These are phyloP conservation scores for Arnoldichthys spilopterus DNA, from an alignment of 2,797 vertebrate species.

Conservation along the genomic window DNA sequence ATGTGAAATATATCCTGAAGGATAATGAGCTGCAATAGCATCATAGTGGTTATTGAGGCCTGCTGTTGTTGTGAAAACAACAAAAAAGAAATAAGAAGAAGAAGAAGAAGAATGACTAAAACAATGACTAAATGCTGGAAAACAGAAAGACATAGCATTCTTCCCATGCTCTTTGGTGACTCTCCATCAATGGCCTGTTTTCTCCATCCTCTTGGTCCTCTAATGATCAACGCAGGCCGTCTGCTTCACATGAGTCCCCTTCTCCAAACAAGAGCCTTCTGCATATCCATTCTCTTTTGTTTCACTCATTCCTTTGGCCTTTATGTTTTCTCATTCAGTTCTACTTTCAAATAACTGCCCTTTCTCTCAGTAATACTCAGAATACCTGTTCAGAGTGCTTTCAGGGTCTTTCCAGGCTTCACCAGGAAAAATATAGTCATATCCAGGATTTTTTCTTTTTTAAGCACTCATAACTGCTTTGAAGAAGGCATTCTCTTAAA, in stretches of 20 bases:
- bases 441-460: neutral
- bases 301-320: slow-evolving; percentile 64
- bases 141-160: slow-evolving; percentile 52
- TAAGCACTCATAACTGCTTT: neutral
- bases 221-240: slow-evolving; percentile 77
- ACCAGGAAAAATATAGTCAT: slow-evolving; percentile 2
- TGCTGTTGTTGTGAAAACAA: too few relatives aligned
- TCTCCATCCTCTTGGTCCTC: slow-evolving; percentile 62
- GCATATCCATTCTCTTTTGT: slow-evolving; percentile 69
- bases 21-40: too few relatives aligned
- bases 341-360: slow-evolving; percentile 63
- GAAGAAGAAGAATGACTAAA: neutral
- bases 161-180: slow-evolving; percentile 50
- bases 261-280: slow-evolving; percentile 53
- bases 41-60: too few relatives aligned
- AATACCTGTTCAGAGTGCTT: slow-evolving; percentile 63
- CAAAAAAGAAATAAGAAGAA: neutral
- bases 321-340: slow-evolving; percentile 46
- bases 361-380: slow-evolving; percentile 68
- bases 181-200: slow-evolving; percentile 70
- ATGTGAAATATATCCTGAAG: too few relatives aligned
- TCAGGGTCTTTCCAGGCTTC: neutral
- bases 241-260: slow-evolving; percentile 59
- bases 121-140: slow-evolving; percentile 22
- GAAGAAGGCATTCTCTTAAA: slow-evolving; percentile 1